phyloP scores from a whole-genome alignment of 2,113 vertebrate genomes.

The Paralichthys olivaceus region DNA sequence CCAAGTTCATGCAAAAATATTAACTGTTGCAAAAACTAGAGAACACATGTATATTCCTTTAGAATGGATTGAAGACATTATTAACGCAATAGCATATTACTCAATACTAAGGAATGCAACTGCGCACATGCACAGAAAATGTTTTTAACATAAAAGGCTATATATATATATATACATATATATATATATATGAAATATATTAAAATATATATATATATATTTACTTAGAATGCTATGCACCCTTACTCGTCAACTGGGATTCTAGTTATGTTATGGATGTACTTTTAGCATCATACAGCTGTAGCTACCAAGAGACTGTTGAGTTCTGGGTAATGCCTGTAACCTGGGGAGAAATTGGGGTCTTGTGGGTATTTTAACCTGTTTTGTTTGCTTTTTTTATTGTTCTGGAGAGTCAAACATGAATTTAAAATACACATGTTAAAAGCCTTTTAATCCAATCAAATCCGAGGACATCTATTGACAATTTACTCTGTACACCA shows the following conservation, averaged over 20 bases:
- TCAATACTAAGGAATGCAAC: slow-evolving; percentile 86
- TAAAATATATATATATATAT: slow-evolving; percentile 82
- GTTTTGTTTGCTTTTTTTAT: slow-evolving; percentile 83
- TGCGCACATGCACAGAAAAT: slow-evolving; percentile 87
- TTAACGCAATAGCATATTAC: slow-evolving; percentile 87
- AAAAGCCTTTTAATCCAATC: slow-evolving; percentile 83
- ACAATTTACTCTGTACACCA: slow-evolving; percentile 88
- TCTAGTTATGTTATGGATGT: slow-evolving; percentile 87
- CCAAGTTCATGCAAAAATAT: slow-evolving; percentile 84
- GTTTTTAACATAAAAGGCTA: slow-evolving; percentile 86
- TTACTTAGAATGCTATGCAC: slow-evolving; percentile 89
- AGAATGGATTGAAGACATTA: slow-evolving; percentile 85
- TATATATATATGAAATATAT: slow-evolving; percentile 78
- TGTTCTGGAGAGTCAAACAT: slow-evolving; percentile 82
- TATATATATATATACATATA: slow-evolving; percentile 68
- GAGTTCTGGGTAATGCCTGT: slow-evolving; percentile 84
- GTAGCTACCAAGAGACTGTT: slow-evolving; percentile 85
- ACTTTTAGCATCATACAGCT: slow-evolving; percentile 84
- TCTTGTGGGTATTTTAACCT: slow-evolving; percentile 81
- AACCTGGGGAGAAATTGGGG: slow-evolving; percentile 75
- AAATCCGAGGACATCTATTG: slow-evolving; percentile 83
- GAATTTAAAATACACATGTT: slow-evolving; percentile 78
- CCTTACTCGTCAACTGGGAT: slow-evolving; percentile 83
- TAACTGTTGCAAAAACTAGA: slow-evolving; percentile 85
- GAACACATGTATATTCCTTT: slow-evolving; percentile 85